Base-by-base conservation (phyloP, 2,888 invertebrate species). In the Acleris laterana region DNA sequence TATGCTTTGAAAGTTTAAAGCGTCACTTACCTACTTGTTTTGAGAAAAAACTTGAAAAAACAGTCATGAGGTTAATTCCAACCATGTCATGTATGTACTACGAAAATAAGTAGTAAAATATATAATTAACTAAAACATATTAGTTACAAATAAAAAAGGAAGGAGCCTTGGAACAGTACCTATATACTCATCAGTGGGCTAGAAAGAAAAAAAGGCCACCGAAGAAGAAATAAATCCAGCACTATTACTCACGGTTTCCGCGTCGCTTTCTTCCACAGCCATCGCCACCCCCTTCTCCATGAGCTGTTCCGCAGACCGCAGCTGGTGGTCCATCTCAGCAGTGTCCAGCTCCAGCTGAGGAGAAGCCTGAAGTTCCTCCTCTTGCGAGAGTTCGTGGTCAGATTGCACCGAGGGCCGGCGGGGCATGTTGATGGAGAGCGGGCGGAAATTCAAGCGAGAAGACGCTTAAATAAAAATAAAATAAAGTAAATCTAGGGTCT, bases 221-320 rank as follows among this genome's bases (percentile, higher is more conserved):
- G 38, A 38, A 38, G 38, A 38, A 38, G 11, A 11, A 3, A 38
- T n/a, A 44, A 44, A n/a, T n/a, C 6, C 16, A 46, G 6, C 17
- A 20, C 13, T 32, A 38, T 19, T n/a, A 84, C 90, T 87, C 72
- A 93, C 93, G 83, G 89, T 88, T 44, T 93, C 92, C 48, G 81
- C 85, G 70, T 93, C 93, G 63, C 90, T 92, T 70, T 93, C 93
- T 61, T 89, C 90, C 1, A 86, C 84, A 20, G 93, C 93, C 63
- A 93, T 84, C 38, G 89, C 83, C 3, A 87, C 84, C 28, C 82
- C 88, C 66, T 80, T 83, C 5, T 88, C 82, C 68, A 92, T 75
- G 49, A 87, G 89, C 42, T 83, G 83, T 69, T 91, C 90, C 60
- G 85, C 90, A 52, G 81, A 81, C 48, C 83, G 78, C 62, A 93